A percentile compares a stretch with the other conserved stretches of the same genome.
Conservation (phyloP, 1,140 invertebrate genomes). For the Drosophila subpulchrella region DNA sequence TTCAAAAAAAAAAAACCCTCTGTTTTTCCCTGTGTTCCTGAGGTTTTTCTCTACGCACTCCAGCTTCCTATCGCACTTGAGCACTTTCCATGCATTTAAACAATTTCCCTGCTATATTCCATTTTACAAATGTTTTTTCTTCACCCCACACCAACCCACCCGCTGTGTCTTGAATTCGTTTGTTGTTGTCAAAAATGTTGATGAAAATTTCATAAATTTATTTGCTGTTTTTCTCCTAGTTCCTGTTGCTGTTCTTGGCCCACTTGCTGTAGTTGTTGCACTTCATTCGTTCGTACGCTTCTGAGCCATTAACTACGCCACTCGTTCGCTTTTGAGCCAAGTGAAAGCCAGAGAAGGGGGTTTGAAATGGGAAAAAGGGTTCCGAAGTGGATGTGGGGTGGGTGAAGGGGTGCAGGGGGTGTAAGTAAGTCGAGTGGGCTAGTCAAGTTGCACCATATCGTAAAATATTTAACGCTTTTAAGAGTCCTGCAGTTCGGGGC, state of each 20-base stretch:
- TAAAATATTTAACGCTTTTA: conserved; percentile 81
- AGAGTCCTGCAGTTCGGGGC: conserved; percentile 50
- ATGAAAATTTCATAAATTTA: conserved; percentile 82
- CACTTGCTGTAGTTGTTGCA: conserved; percentile 41
- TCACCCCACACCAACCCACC: conserved; percentile 9
- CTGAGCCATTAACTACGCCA: conserved; percentile 72
- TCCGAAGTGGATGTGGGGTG: background rate
- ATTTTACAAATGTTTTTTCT: conserved; percentile 64
- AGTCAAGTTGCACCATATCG: conserved; percentile 55
- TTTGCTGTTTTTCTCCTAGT: conserved; percentile 32
- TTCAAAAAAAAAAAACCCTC: background rate
- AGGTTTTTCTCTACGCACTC: background rate
- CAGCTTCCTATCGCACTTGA: conserved; percentile 32
- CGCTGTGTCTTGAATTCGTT: conserved; percentile 19
- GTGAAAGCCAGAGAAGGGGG: too few species aligned
- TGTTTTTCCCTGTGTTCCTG: conserved; percentile 11
- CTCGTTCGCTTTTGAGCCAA: conserved; percentile 4
- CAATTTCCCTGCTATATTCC: conserved; percentile 68
- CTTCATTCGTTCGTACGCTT: conserved; percentile 68
- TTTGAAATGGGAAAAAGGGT: background rate
- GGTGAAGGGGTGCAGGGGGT: too few species aligned
- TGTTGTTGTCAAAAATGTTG: conserved; percentile 68
- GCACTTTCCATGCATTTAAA: conserved; percentile 80
- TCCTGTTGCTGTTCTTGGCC: conserved; percentile 18
- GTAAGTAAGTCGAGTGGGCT: background rate